These are phyloP conservation scores for Tragelaphus strepsiceros DNA, from an alignment of 2,113 vertebrate species.

Conservation along the genomic window DNA sequence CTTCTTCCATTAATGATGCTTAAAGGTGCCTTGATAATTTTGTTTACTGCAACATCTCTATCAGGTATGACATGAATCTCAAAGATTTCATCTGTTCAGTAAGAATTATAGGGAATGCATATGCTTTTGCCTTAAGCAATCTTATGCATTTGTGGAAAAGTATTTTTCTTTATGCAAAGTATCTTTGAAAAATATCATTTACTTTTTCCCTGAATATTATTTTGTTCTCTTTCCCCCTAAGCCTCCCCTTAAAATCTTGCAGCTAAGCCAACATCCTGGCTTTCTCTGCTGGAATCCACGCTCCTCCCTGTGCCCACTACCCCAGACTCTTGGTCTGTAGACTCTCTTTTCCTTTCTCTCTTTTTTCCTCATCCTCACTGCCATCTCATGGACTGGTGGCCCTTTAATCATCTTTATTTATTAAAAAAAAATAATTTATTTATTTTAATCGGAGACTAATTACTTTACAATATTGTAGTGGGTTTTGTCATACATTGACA, in stretches of 20 bases:
- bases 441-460: background rate
- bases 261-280: background rate
- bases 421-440: background rate
- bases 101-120: background rate
- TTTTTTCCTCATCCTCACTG: background rate
- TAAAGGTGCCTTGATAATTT: background rate
- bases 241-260: background rate
- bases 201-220: background rate
- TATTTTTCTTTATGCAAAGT: background rate
- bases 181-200: slow-evolving; percentile 8
- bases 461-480: background rate
- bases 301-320: background rate
- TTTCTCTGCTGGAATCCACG: background rate
- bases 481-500: background rate
- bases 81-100: background rate
- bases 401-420: background rate
- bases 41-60: background rate
- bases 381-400: too few species aligned
- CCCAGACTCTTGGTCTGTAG: background rate
- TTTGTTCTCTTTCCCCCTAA: background rate
- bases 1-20: background rate
- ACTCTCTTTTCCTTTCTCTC: background rate
- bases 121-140: background rate
- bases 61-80: background rate
- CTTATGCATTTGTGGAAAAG: background rate